These are phyloP conservation scores for Macroglossus sobrinus DNA, from an alignment of 2,113 vertebrate genomes.

Conservation along the genomic window DNA sequence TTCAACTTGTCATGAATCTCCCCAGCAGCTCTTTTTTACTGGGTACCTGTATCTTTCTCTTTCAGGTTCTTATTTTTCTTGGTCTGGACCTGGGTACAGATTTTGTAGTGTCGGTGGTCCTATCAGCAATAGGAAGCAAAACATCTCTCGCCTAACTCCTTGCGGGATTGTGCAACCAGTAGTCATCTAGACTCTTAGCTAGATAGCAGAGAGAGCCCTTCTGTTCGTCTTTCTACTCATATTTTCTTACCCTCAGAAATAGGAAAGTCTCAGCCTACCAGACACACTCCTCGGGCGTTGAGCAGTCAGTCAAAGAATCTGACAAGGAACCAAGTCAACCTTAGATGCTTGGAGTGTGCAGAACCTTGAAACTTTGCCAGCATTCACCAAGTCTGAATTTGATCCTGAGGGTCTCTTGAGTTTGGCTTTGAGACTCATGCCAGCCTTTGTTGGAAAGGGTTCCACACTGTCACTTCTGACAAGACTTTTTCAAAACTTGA, in stretches of 20 bases:
- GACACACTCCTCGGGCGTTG: neutral
- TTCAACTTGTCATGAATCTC: neutral
- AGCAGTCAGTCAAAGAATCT: neutral
- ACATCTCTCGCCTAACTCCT: neutral
- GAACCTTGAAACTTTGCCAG: neutral
- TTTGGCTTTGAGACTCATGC: neutral
- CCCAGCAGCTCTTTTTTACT: neutral
- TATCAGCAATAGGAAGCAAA: neutral
- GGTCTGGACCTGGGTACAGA: neutral
- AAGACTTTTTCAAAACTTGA: neutral
- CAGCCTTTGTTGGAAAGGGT: neutral
- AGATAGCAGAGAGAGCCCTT: neutral
- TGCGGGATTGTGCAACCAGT: neutral
- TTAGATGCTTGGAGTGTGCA: neutral
- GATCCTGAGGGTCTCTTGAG: neutral
- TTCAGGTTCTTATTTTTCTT: neutral
- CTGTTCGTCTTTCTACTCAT: neutral
- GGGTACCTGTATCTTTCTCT: neutral
- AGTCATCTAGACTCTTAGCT: no score
- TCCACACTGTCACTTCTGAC: neutral
- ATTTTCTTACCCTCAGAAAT: neutral
- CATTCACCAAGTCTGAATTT: neutral
- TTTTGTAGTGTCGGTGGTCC: neutral
- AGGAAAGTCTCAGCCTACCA: neutral
- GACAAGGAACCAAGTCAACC: neutral